phyloP scores from a whole-genome alignment of 2,797 vertebrate species.

The Galagoides demidoff region DNA sequence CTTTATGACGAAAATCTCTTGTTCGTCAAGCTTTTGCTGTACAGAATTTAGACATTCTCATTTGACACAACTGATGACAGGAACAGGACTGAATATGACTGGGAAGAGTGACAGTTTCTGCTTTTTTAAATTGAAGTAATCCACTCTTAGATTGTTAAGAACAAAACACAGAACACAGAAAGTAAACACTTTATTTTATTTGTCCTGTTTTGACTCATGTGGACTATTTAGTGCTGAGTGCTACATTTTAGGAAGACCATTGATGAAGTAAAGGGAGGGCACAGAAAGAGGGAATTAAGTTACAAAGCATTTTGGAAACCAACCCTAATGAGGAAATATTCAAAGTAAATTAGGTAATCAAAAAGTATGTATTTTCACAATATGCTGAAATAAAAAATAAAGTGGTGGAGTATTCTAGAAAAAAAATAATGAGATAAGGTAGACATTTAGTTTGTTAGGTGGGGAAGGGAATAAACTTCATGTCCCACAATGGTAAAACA shows the following conservation, averaged over 20 bases:
- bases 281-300: not conserved
- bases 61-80: not conserved
- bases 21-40: not conserved
- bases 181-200: not conserved
- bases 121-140: not conserved
- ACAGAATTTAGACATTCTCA: not conserved
- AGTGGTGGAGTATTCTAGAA: too few species aligned
- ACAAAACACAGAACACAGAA: not conserved
- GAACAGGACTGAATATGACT: not conserved
- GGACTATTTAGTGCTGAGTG: not conserved
- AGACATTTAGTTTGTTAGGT: not conserved
- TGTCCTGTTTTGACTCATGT: not conserved
- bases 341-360: too few species aligned
- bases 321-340: not conserved
- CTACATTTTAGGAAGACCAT: not conserved
- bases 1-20: not conserved
- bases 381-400: too few species aligned
- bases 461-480: not conserved
- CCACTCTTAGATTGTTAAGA: not conserved
- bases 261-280: not conserved
- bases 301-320: not conserved
- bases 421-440: not conserved
- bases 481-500: not conserved
- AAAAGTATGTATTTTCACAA: too few species aligned
- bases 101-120: not conserved